These are phyloP conservation scores for Amorpha juglandis DNA, from an alignment of 2,888 invertebrate genomes.

Conservation along the genomic window DNA sequence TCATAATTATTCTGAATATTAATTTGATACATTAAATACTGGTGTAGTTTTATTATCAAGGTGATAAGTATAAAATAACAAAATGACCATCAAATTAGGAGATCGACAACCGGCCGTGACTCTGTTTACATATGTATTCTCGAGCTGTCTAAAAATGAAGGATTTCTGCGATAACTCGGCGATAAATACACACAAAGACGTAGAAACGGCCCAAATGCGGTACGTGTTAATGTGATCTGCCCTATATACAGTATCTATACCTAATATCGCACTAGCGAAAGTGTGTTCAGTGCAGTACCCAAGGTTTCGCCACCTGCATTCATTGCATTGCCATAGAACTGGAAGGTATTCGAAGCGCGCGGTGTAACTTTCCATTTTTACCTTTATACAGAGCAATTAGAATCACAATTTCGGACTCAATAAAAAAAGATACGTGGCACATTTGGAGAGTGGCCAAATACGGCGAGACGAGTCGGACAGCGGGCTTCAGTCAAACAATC, in stretches of 20 bases:
- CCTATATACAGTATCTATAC: conserved; percentile 50
- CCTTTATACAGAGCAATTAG: conserved; percentile 44
- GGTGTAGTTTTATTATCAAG: conserved; percentile 58
- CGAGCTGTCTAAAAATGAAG: conserved; percentile 64
- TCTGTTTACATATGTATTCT: conserved; percentile 67
- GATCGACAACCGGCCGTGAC: conserved; percentile 82
- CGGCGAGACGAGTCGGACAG: conserved; percentile 42
- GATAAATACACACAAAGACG: conserved; percentile 53
- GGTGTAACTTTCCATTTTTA: conserved; percentile 24
- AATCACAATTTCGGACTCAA: conserved; percentile 44
- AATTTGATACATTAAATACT: conserved; percentile 36
- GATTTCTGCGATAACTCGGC: conserved; percentile 75
- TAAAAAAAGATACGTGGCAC: conserved; percentile 53
- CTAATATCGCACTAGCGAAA: conserved; percentile 61
- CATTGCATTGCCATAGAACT: conserved; percentile 36
- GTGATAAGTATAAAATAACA: conserved; percentile 55
- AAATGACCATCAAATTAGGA: conserved; percentile 77
- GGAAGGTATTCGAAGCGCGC: conserved; percentile 26
- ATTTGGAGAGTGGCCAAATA: conserved; percentile 64
- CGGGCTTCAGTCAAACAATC: conserved; percentile 58
- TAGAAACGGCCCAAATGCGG: conserved; percentile 37
- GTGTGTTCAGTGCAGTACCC: conserved; percentile 56
- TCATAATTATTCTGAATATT: conserved; percentile 24
- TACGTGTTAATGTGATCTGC: conserved; percentile 38
- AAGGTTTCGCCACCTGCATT: conserved; percentile 64